Base-by-base conservation (phyloP, 2,797 vertebrate species). In the Mus minutoides region DNA sequence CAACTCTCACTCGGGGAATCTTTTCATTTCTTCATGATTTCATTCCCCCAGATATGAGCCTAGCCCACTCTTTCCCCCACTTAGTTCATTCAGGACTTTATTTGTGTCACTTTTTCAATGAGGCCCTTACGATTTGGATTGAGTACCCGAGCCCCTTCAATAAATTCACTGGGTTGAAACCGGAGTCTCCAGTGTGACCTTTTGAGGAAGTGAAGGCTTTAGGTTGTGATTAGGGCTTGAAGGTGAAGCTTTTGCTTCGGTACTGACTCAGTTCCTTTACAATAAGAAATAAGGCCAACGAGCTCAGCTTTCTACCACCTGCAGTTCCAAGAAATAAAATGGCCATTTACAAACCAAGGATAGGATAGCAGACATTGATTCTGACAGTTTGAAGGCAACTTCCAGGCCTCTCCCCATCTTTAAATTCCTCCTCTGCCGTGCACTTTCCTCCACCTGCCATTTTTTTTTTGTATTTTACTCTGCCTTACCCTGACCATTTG, bases 21-120 rank as follows among this genome's bases (percentile, higher is more conserved):
- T 93, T 80, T 82, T 49, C 62, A 31, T 90, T 88, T 89, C 67
- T 67, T 83, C 49, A 84, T 24, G 88, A 37, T 67, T 67, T 92
- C 62, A 26, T 46, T 75, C 37, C 16, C 37, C 22, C 4, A 49
- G 73, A 56, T 80, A 76, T 69, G n/a, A 54, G 21, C 37, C 71
- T 46, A 16, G 14, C 79, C 88, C 92, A 43, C 14, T 54, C 49
- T 24, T 24, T 37, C 4, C 49, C 24, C 14, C 4, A 40, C 34
- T 91, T 83, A 86, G 5, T 29, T 75, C n/a, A 22, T 75, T 93
- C 10, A 16, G 52, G 46, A 77, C 21, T 95, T 87, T 62, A 88
- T 46, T 64, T 75, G 82, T 75, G 49, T 43, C 2, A 43, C 6
- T 34, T 96, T 84, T 83, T 92, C 76, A 60, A 6, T 5, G 60